Evolutionary conservation across 2,797 vertebrate genomes (phyloP).

Genomic region (Cirrhinus molitorella): DNA sequence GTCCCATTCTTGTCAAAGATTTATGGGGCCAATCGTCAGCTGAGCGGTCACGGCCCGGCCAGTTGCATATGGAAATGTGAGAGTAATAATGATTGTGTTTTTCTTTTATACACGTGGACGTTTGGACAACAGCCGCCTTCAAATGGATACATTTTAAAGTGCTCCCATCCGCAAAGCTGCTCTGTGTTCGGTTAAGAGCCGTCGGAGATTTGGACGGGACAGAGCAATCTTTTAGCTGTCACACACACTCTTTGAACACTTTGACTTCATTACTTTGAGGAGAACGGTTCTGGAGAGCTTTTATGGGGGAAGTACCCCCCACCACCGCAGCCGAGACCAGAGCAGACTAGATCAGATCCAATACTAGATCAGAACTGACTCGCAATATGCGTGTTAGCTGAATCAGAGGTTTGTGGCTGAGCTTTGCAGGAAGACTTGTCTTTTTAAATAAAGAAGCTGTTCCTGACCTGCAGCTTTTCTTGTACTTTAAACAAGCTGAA

Average conservation of each 20-base stretch:
- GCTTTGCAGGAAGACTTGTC: slow-evolving; percentile 47
- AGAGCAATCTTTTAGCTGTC: slow-evolving; percentile 29
- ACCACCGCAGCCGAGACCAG: background rate
- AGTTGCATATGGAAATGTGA: slow-evolving; percentile 50
- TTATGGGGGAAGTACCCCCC: background rate
- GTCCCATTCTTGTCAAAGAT: slow-evolving; percentile 60
- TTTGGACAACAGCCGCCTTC: slow-evolving; percentile 30
- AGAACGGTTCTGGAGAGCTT: slow-evolving; percentile 21
- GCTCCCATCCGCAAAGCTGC: slow-evolving; percentile 17
- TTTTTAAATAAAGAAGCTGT: slow-evolving; percentile 58
- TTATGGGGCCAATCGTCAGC: slow-evolving; percentile 49
- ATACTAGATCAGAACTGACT: slow-evolving; percentile 34
- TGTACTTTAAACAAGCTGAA: background rate
- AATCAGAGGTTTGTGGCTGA: slow-evolving; percentile 17
- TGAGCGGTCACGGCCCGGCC: slow-evolving; percentile 30
- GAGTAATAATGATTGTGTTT: slow-evolving; percentile 41
- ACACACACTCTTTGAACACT: slow-evolving; percentile 49
- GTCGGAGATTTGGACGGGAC: slow-evolving; percentile 25
- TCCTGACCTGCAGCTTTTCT: slow-evolving; percentile 62
- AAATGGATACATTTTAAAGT: slow-evolving; percentile 24
- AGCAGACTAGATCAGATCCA: slow-evolving; percentile 6
- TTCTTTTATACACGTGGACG: slow-evolving; percentile 42
- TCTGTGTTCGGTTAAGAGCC: slow-evolving; percentile 28
- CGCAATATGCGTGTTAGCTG: slow-evolving; percentile 5
- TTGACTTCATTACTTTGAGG: slow-evolving; percentile 34